These are phyloP conservation scores for Lagopus leucura DNA, from an alignment of 2,113 vertebrate species.

Conservation along the genomic window DNA sequence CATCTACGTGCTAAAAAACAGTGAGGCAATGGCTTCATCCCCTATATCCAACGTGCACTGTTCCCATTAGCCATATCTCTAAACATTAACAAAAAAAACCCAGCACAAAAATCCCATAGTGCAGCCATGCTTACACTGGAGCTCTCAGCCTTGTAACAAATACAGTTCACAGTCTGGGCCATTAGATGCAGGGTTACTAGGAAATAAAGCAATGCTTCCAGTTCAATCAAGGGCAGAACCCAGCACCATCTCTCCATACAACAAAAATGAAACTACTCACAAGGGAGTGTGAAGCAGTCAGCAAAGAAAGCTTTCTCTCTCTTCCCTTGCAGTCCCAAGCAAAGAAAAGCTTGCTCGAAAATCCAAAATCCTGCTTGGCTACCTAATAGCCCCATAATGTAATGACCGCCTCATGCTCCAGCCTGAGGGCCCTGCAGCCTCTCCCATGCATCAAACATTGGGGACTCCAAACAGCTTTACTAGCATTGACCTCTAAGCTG, in stretches of 20 bases:
- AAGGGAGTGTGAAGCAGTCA: background rate
- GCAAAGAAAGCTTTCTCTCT: background rate
- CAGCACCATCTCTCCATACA: slow-evolving; percentile 21
- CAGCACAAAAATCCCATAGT: background rate
- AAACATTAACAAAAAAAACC: background rate
- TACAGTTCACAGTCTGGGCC: slow-evolving; percentile 12
- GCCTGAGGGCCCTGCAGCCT: background rate
- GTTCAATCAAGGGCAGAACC: slow-evolving; percentile 45
- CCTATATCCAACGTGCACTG: background rate
- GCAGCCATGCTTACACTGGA: background rate
- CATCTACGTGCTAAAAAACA: background rate
- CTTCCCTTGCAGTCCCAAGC: background rate
- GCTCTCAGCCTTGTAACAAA: background rate
- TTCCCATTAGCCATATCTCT: background rate
- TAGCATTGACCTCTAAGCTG: background rate
- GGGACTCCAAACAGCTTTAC: background rate
- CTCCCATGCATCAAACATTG: background rate
- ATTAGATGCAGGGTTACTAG: slow-evolving; percentile 1
- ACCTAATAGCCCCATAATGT: background rate
- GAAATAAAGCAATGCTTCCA: slow-evolving; percentile 21
- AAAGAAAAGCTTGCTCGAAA: background rate
- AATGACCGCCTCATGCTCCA: background rate
- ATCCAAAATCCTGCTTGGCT: background rate
- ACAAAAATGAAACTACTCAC: slow-evolving; percentile 25
- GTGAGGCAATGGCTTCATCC: background rate